phyloP scores from a whole-genome alignment of 2,888 invertebrate genomes.

The Notodonta ziczac region DNA sequence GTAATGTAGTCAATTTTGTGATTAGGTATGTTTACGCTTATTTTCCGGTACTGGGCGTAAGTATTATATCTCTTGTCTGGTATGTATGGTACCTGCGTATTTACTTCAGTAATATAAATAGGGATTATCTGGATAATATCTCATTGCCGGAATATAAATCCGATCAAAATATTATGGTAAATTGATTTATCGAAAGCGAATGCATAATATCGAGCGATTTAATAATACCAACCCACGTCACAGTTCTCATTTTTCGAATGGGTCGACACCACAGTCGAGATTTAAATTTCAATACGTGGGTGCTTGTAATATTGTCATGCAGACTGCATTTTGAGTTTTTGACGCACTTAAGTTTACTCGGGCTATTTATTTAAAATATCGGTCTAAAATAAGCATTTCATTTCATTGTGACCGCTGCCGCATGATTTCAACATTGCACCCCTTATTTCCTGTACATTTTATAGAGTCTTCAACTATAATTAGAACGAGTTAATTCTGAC shows the following conservation, averaged over 20 bases:
- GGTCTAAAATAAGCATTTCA: slow-evolving; percentile 1
- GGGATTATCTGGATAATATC: no score
- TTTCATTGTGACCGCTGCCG: neutral
- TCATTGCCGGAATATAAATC: slow-evolving; percentile 19
- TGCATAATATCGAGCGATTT: slow-evolving; percentile 11
- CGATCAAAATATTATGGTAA: neutral
- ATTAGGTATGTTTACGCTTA: no score
- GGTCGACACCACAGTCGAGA: slow-evolving; percentile 48
- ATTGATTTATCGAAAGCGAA: slow-evolving; percentile 2
- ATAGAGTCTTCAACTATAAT: slow-evolving; percentile 33
- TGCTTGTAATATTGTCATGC: slow-evolving; percentile 39
- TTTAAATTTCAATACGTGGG: slow-evolving; percentile 56
- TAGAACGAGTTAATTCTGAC: slow-evolving; percentile 33
- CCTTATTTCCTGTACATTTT: slow-evolving; percentile 28
- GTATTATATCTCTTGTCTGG: no score
- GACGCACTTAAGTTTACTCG: slow-evolving; percentile 23
- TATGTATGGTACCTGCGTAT: no score
- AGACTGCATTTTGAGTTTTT: slow-evolving; percentile 36
- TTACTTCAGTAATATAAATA: no score
- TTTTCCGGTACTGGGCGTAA: no score
- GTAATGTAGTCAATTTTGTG: no score
- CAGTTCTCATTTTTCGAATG: slow-evolving; percentile 64
- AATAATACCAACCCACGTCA: slow-evolving; percentile 39
- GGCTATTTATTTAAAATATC: neutral
- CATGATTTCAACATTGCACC: slow-evolving; percentile 25